Base-by-base conservation (phyloP, 2,888 invertebrate species). In the Platycheirus rosarum region DNA sequence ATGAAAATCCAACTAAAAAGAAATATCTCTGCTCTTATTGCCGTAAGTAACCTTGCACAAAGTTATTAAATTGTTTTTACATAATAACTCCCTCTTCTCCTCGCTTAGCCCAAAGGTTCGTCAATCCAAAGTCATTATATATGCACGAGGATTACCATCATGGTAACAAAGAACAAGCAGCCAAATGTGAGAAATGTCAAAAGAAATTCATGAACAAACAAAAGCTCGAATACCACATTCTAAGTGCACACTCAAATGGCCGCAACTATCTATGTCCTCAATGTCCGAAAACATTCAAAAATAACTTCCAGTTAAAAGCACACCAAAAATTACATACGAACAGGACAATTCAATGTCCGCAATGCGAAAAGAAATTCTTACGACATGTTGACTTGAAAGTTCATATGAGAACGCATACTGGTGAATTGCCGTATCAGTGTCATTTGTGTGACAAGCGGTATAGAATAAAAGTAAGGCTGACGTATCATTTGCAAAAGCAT, bases 401-500 rank as follows among this genome's bases (percentile, higher is more conserved):
- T 14, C 87, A 87, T 51, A 85, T 85, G 85, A 82, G 86, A 18
- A 79, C 84, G 0, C 87, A 87, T 76, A 87, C 87, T 5, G 86
- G 86, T 4, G 86, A 86, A 60, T 20, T 86, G 37, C 87, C 87
- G 0, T 87, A 85, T 37, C 84, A 73, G 4, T 87, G 87, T 29
- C 85, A 86, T 53, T 42, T 86, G 7, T 87, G 87, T 23, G 82
- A 85, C 6, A 85, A 85, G 37, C 85, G 86, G 9, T 87, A 85
- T 55, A 78, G 86, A 3, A 86, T 87, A n/a, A 86, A 85, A 68
- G 87, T 86, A 0, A 73, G 86, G 4, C 85, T 87, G 0, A 87
- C 86, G 0, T 87, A 87, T 70, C 87, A 87, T 55, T 29, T 87
- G 74, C 86, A 87, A 62, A 85, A 80, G 44, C 87, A 86, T 70